These are phyloP conservation scores for Psilopogon haemacephalus DNA, from an alignment of 2,113 vertebrate genomes.

Conservation along the genomic window DNA sequence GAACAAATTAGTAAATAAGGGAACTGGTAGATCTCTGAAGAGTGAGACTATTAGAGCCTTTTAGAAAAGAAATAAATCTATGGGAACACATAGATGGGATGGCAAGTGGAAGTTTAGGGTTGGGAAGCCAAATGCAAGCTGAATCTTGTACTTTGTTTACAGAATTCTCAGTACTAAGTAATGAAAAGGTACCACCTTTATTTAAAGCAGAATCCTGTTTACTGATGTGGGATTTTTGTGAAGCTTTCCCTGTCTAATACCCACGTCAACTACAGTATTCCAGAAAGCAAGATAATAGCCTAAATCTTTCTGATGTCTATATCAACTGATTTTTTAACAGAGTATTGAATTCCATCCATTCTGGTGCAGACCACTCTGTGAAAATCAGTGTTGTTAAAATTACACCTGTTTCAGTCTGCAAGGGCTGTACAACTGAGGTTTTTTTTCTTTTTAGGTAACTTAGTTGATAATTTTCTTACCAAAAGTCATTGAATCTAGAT, in stretches of 20 bases:
- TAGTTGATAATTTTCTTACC: neutral
- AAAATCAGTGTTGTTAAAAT: neutral
- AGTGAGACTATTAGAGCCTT: neutral
- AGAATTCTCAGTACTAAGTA: neutral
- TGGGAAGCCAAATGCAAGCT: neutral
- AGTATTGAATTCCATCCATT: neutral
- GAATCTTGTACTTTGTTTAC: neutral
- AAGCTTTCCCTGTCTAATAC: neutral
- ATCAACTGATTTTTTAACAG: neutral
- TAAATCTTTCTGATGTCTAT: neutral
- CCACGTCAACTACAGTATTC: neutral
- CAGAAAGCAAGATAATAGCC: neutral
- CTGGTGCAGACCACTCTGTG: neutral
- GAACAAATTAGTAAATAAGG: neutral
- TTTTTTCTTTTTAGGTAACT: neutral
- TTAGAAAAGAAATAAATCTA: neutral
- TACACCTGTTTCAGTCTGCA: neutral
- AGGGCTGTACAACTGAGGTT: neutral
- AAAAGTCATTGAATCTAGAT: neutral
- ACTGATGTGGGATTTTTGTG: neutral
- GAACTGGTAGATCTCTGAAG: neutral
- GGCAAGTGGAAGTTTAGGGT: neutral
- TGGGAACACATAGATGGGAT: fast-evolving
- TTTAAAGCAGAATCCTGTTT: neutral
- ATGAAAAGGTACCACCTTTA: neutral